phyloP scores from a whole-genome alignment of 1,140 invertebrate genomes.

The Anoplophora glabripennis region DNA sequence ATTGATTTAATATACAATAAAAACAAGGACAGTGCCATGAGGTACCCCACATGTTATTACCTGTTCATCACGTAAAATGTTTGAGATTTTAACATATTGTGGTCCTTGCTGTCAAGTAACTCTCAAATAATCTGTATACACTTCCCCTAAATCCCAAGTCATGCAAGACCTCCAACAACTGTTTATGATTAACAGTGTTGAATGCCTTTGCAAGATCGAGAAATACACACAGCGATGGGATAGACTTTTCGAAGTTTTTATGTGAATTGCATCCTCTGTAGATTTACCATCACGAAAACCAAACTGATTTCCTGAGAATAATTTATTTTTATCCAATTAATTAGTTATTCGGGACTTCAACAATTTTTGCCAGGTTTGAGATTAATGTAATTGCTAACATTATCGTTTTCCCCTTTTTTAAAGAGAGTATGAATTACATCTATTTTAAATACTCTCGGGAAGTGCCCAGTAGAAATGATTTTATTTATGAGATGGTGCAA shows the following conservation, averaged over 20 bases:
- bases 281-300: background rate
- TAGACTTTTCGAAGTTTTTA: background rate
- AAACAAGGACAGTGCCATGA: too few species aligned
- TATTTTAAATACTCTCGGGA: background rate
- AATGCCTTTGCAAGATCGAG: slow-evolving; percentile 15
- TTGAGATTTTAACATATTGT: too few species aligned
- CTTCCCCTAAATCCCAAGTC: background rate
- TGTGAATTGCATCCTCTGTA: slow-evolving; percentile 4
- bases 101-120: too few species aligned
- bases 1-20: too few species aligned
- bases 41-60: too few species aligned
- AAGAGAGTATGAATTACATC: slow-evolving; percentile 2
- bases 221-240: slow-evolving; percentile 7
- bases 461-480: slow-evolving; percentile 11
- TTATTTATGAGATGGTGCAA: slow-evolving; percentile 3
- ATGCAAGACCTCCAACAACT: background rate
- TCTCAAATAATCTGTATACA: background rate
- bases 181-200: slow-evolving; percentile 8
- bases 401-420: slow-evolving; percentile 3
- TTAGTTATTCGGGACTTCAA: slow-evolving; percentile 4
- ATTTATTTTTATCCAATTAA: slow-evolving; percentile 9
- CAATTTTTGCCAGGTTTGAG: background rate
- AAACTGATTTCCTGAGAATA: background rate
- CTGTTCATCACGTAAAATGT: too few species aligned
- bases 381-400: slow-evolving; percentile 3